phyloP scores from a whole-genome alignment of 2,888 invertebrate species.

The Gasteruption jaculator region DNA sequence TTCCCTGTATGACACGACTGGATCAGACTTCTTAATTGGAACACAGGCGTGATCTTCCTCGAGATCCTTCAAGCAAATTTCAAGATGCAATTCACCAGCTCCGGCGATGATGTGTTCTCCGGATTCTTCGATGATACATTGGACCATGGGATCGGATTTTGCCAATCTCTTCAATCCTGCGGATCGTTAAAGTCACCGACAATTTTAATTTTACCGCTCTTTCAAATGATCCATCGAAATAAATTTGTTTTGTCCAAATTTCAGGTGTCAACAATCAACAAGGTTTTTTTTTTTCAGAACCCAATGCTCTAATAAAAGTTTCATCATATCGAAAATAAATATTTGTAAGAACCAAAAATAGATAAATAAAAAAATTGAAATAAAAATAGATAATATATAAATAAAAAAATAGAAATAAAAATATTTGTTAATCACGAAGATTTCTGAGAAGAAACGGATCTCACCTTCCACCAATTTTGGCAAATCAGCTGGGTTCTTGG shows the following conservation, averaged over 20 bases:
- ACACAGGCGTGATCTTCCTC: slow-evolving; percentile 99
- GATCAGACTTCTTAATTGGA: slow-evolving; percentile 98
- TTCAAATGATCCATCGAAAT: too few species aligned
- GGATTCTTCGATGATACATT: slow-evolving; percentile 98
- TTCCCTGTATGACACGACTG: slow-evolving; percentile 98
- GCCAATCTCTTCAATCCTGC: slow-evolving; percentile 92
- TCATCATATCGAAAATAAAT: slow-evolving; percentile 36
- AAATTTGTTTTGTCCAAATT: slow-evolving; percentile 7
- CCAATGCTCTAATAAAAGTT: slow-evolving; percentile 44
- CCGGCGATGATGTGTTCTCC: slow-evolving; percentile 99
- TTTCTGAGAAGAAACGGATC: too few species aligned
- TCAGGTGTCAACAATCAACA: slow-evolving; percentile 46
- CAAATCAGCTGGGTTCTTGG: slow-evolving; percentile 97
- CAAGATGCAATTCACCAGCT: slow-evolving; percentile 98
- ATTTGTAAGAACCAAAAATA: too few species aligned
- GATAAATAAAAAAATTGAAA: too few species aligned
- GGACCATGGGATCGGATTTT: slow-evolving; percentile 99
- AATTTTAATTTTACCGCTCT: too few species aligned
- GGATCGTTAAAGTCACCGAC: too few species aligned
- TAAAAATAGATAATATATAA: slow-evolving; percentile 1
- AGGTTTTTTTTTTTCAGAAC: slow-evolving; percentile 44
- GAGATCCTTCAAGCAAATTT: slow-evolving; percentile 98
- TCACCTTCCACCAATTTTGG: slow-evolving; percentile 93
- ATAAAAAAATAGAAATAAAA: too few species aligned
- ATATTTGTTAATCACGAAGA: too few species aligned